A percentile compares a stretch with the other conserved stretches of the same genome.
Evolutionary conservation across 2,888 invertebrate species (phyloP).

Genomic region (Pristionchus mayeri): DNA sequence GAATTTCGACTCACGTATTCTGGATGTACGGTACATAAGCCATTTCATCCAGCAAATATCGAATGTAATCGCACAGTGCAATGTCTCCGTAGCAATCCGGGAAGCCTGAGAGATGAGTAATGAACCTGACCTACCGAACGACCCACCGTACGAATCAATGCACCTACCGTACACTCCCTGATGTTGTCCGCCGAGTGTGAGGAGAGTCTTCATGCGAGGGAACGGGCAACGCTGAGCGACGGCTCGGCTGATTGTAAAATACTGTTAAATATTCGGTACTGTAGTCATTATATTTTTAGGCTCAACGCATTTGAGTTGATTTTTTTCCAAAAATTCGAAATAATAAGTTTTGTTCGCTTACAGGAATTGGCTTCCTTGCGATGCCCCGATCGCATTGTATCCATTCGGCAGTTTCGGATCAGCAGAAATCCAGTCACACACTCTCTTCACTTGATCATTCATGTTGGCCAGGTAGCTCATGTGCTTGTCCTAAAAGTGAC

Average conservation of each 20-base stretch:
- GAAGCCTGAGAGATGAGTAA: slow-evolving; percentile 79
- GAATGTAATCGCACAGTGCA: slow-evolving; percentile 83
- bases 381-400: slow-evolving; percentile 97
- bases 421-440: slow-evolving; percentile 81
- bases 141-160: too few species aligned
- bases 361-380: slow-evolving; percentile 96
- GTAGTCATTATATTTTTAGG: too few species aligned
- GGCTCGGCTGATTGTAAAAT: slow-evolving; percentile 87
- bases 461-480: slow-evolving; percentile 79
- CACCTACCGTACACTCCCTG: slow-evolving; percentile 83
- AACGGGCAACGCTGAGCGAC: slow-evolving; percentile 91
- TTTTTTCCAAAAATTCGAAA: too few species aligned
- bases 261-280: too few species aligned
- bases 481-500: slow-evolving; percentile 78
- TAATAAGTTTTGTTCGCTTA: slow-evolving; percentile 80
- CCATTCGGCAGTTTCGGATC: slow-evolving; percentile 85
- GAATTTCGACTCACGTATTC: slow-evolving; percentile 56
- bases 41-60: slow-evolving; percentile 85
- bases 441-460: slow-evolving; percentile 81
- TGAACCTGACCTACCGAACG: not conserved
- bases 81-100: slow-evolving; percentile 86
- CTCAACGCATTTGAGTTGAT: too few species aligned
- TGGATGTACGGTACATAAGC: slow-evolving; percentile 82
- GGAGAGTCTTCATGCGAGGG: slow-evolving; percentile 88
- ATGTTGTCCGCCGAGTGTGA: slow-evolving; percentile 95